These are phyloP conservation scores for Melanotaenia parkinsoni DNA, from an alignment of 2,797 vertebrate genomes.

Conservation along the genomic window DNA sequence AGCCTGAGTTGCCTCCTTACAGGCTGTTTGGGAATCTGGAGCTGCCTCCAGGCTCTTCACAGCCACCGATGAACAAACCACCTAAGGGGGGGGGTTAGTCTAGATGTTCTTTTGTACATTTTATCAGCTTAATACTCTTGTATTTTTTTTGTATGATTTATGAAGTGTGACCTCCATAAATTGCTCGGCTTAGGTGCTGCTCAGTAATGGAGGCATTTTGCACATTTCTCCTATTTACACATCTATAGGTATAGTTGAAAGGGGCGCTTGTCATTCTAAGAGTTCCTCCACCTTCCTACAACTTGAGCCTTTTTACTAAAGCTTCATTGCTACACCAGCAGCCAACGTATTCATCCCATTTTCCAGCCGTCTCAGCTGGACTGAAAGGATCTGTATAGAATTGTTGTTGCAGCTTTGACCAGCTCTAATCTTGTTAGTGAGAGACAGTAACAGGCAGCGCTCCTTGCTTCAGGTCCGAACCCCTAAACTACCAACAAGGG, in stretches of 20 bases:
- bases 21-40: slow-evolving; percentile 30
- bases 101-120: background rate
- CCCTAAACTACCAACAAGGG: slow-evolving; percentile 27
- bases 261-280: slow-evolving; percentile 42
- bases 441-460: slow-evolving; percentile 31
- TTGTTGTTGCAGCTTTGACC: slow-evolving; percentile 48
- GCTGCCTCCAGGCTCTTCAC: slow-evolving; percentile 32
- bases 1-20: slow-evolving; percentile 23
- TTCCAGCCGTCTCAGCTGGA: slow-evolving; percentile 38
- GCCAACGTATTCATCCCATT: slow-evolving; percentile 60
- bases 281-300: slow-evolving; percentile 39
- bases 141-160: background rate
- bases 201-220: background rate
- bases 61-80: background rate
- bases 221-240: background rate
- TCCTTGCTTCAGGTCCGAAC: slow-evolving; percentile 30
- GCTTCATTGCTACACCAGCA: slow-evolving; percentile 26
- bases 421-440: slow-evolving; percentile 60
- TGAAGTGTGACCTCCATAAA: background rate
- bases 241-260: slow-evolving; percentile 12
- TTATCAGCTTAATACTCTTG: background rate
- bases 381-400: slow-evolving; percentile 33
- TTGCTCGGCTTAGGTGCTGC: background rate
- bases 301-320: slow-evolving; percentile 39
- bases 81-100: background rate